These are phyloP conservation scores for Ophthalmolycus amberensis DNA, from an alignment of 2,113 vertebrate species.

Conservation along the genomic window DNA sequence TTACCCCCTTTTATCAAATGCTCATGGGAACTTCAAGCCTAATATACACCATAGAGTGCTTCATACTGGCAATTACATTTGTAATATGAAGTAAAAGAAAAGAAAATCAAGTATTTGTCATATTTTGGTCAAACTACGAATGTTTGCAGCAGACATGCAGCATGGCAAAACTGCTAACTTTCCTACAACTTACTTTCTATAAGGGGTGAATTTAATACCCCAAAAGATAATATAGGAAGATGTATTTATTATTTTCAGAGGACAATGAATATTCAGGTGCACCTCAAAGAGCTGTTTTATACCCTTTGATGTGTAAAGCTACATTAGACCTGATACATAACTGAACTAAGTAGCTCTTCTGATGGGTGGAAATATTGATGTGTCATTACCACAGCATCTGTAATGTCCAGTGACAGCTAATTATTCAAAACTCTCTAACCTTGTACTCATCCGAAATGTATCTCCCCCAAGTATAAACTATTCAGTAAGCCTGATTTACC, in stretches of 20 bases:
- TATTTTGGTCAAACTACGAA: neutral
- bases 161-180: neutral
- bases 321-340: neutral
- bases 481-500: neutral
- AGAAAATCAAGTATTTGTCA: neutral
- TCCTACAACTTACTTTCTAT: neutral
- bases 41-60: neutral
- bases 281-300: neutral
- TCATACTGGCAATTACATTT: neutral
- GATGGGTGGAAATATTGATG: no score
- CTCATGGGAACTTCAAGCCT: neutral
- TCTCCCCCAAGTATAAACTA: neutral
- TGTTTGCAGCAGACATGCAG: neutral
- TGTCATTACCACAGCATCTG: neutral
- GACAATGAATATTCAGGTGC: constrained; percentile 1
- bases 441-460: neutral
- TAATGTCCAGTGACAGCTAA: neutral
- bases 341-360: neutral
- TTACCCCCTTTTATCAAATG: neutral
- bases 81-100: neutral
- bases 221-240: neutral
- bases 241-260: neutral
- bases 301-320: neutral
- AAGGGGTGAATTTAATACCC: neutral
- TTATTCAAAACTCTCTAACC: neutral